Base-by-base conservation (phyloP, 1,140 invertebrate genomes). In the Ganaspis sp. region DNA sequence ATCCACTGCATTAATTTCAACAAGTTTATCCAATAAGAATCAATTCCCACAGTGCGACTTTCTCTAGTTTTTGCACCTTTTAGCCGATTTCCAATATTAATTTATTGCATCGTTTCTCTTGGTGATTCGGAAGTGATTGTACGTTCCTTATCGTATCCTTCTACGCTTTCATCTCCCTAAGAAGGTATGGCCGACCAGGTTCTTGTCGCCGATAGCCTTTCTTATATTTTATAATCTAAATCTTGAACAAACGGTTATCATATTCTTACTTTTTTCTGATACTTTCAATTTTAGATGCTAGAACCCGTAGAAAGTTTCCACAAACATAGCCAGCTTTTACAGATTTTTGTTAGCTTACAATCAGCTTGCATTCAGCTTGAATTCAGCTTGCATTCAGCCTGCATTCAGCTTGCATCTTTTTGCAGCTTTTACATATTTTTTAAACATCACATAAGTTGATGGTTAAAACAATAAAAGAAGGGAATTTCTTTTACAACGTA, bases 61-160 rank as follows among this genome's bases (percentile, higher is more conserved):
- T 64, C 58, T 64, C 58, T 34, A 29, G 58, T 64, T 64, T 64
- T 64, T 64, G 58, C 58, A 64, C 58, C 58, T 64, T 64, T 64
- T 64, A 64, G 29, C 23, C 26, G 58, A 29, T 64, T 64, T 64
- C 58, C 58, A 64, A 64, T 64, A 64, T 64, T 64, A 64, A 64
- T 64, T 64, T 64, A 64, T 64, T 64, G 58, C 58, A 23, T 12
- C 23, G 58, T 64, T 58, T 58, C 54, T 58, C 53, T 19, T 19
- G 23, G 17, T 54, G 53, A 21, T 58, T 58, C 54, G 54, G 58
- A 64, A 64, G 58, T 29, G 58, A 64, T 64, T 26, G 58, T n/a
- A 64, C 23, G 23, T 64, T 64, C 9, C 58, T 64, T 64, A 64
- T 64, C 58, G 12, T 26, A 64, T 29, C 26, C 29, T 64, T 29